Base-by-base conservation (phyloP, 2,113 vertebrate genomes). In the Toxotes jaculatrix region DNA sequence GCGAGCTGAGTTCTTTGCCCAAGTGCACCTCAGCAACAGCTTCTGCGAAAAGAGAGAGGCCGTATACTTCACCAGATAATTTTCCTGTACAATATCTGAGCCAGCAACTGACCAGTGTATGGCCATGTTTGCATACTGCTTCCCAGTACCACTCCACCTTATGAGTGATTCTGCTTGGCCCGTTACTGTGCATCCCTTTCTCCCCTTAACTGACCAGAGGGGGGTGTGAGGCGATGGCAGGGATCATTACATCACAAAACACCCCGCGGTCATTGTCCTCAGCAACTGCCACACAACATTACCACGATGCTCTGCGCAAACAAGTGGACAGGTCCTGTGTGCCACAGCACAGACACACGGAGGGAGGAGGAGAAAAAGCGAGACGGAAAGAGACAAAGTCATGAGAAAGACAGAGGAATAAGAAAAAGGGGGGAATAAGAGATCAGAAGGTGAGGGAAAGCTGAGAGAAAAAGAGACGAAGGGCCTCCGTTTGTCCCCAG, bases 251-350 rank as follows among this genome's bases (percentile, higher is more conserved):
- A 93, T 88, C 92, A 93, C 82, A 90, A 77, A 92, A 62, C 11
- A 82, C 88, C 89, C 80, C 53, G 34, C 75, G 87, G 93, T 91
- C 89, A 93, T 74, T 76, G 91, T 82, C 84, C 91, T 93, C 82
- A 56, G 93, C 89, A 81, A 80, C 92, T 95, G 95, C 86, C 95
- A 95, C 80, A 79, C 65, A 82, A 40, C 9, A 91, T 96, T 91
- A 96, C 27, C 63, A 65, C 80, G 85, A 32, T 12, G 17, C 63
- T 80, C 16, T 21, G 45, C 85, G n/a, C 57, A 83, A 87, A 74
- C 79, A 45, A 90, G 80, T 32, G 85, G 84, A 76, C 69, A 84
- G 87, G 64, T 72, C 76, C 45, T 74, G 42, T 86, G 83, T 78
- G 84, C 60, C 75, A 88, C 57, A 61, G 51, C 16, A 53, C 38